Base-by-base conservation (phyloP, 2,888 invertebrate species). In the Volucella zonaria region DNA sequence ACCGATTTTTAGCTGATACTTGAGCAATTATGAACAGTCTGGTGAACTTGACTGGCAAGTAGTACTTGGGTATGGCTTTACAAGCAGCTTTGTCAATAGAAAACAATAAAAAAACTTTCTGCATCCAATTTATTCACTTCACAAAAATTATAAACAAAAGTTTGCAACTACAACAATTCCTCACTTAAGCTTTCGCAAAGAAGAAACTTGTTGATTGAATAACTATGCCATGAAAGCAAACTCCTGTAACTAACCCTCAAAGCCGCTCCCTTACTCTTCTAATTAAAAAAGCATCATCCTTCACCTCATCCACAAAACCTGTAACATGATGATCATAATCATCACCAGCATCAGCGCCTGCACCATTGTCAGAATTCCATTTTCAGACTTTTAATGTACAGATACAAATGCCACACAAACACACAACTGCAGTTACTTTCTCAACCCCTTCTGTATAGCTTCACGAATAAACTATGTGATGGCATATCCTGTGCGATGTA, bases 311-410 rank as follows among this genome's bases (percentile, higher is more conserved):
- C 59, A 58, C 70, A 62, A 52, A 74, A 74, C 42, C 56, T 58
- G 12, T 38, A 15, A 15, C 45, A 43, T 54, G 43, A 70, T 49
- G 64, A 49, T 56, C 62, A 42, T 42, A 54, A 15, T 68, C 43
- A 23, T 68, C n/a, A 18, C 64, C 58, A 61, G 59, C 77, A 77
- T 71, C 68, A 70, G 64, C 70, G 64, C 70, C 18, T 23, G 1
- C 18, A 23, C 76, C 73, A 73, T 52, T 54, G 62, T 81, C 75
- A 75, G 68, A 64, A 70, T 75, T 31, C 64, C 79, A 83, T 79
- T 83, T 75, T 70, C 59, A 82, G 70, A 82, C 78, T 78, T 82
- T 78, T 74, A 78, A 47, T 42, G 18, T 47, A n/a, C 56, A 42
- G 40, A 31, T 31, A 31, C 31, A 31, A 6, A 6, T 6, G 31